Conservation (phyloP, 2,113 vertebrate species). For the Laterallus jamaicensis region DNA sequence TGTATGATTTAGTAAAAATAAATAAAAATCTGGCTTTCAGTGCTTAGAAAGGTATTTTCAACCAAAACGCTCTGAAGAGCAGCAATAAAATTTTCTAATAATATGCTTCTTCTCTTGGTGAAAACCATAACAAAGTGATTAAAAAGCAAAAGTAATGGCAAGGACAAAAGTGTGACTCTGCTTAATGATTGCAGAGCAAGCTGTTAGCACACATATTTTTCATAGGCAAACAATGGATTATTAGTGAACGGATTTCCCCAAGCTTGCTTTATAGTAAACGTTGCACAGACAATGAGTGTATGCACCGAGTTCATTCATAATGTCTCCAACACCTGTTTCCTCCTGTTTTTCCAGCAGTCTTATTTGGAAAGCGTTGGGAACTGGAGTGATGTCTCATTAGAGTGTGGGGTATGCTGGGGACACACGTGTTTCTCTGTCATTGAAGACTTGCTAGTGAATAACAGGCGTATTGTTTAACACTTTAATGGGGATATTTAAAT, state of each 20-base stretch:
- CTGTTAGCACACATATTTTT: conserved; percentile 40
- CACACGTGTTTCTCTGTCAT: conserved; percentile 45
- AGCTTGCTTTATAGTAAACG: conserved; percentile 69
- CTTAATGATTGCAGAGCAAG: neutral
- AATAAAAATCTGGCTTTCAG: neutral
- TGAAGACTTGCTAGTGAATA: conserved; percentile 43
- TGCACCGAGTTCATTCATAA: conserved; percentile 70
- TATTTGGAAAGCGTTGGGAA: neutral
- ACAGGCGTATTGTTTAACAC: neutral
- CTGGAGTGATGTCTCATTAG: conserved; percentile 51
- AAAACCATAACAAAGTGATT: neutral
- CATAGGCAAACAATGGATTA: conserved; percentile 67
- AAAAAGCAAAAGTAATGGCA: conserved; percentile 28
- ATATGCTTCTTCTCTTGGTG: neutral
- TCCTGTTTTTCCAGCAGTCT: conserved; percentile 67
- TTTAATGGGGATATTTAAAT: neutral
- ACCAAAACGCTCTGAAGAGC: neutral
- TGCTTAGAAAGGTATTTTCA: neutral
- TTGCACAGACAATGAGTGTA: conserved; percentile 32
- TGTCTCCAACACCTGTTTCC: conserved; percentile 80
- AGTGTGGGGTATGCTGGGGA: conserved; percentile 41
- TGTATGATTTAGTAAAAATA: neutral
- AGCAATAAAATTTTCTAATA: neutral
- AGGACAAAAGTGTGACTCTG: neutral
- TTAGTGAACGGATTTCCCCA: conserved; percentile 67